Evolutionary conservation across 35 echinoderm and acorn worm genomes (phyloP).

Genomic region (Patiria miniata): DNA sequence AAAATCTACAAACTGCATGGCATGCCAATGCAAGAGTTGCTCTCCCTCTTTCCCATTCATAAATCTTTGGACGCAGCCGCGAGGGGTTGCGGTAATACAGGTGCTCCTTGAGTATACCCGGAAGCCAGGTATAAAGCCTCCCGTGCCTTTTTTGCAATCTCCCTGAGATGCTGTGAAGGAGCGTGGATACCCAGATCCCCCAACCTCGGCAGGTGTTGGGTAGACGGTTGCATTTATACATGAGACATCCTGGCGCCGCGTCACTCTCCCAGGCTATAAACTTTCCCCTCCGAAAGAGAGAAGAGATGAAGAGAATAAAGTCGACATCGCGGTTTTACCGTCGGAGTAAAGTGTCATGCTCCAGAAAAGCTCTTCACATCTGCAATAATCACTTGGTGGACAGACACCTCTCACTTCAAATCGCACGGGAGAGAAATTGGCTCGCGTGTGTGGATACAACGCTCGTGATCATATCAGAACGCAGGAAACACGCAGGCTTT

Average conservation of each 20-base stretch:
- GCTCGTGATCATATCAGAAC: background rate
- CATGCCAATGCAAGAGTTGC: constrained; percentile 1
- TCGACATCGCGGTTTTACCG: background rate
- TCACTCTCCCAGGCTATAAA: constrained; percentile 4
- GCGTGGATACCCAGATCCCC: background rate
- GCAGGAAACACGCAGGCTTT: background rate
- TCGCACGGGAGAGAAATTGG: too few species aligned
- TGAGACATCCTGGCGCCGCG: constrained; percentile 21
- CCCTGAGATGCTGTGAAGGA: constrained; percentile 1
- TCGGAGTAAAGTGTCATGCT: constrained; percentile 15
- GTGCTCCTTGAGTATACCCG: background rate
- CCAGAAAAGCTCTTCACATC: background rate
- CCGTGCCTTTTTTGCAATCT: constrained; percentile 5
- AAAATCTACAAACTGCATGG: background rate
- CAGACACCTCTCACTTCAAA: background rate
- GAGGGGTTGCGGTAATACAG: constrained; percentile 5
- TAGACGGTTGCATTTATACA: constrained; percentile 13
- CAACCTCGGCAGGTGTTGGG: constrained; percentile 4
- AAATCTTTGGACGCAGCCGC: background rate
- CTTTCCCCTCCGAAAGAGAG: background rate
- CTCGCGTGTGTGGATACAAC: background rate
- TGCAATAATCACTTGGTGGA: background rate
- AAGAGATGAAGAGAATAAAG: too few species aligned
- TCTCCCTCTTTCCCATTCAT: background rate
- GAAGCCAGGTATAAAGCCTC: background rate